Conservation (phyloP, 2,113 vertebrate genomes). For the Shinisaurus crocodilurus region DNA sequence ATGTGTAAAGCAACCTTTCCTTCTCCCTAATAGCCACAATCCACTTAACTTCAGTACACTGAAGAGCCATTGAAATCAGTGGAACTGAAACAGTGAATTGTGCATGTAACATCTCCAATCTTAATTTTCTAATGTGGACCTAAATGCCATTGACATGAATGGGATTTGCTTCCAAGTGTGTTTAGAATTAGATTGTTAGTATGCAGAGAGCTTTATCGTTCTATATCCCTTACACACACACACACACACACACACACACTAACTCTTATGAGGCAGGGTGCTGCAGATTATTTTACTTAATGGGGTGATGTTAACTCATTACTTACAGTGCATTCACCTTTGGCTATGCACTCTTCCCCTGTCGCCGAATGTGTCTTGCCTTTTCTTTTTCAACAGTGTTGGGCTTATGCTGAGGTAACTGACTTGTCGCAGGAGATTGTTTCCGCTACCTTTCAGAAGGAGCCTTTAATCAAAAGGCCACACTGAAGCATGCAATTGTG, state of each 20-base stretch:
- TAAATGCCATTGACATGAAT: not conserved
- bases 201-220: not conserved
- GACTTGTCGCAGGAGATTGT: not conserved
- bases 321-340: not conserved
- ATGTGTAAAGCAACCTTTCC: not conserved
- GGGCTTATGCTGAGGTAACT: not conserved
- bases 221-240: not conserved
- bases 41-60: not conserved
- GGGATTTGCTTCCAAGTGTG: not conserved
- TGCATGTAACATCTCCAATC: no score
- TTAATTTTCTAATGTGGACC: not conserved
- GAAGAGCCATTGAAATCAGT: not conserved
- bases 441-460: not conserved
- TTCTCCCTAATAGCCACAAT: not conserved
- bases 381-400: not conserved
- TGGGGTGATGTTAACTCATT: not conserved
- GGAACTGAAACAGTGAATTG: not conserved
- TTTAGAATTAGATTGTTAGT: not conserved
- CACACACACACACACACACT: not conserved
- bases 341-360: not conserved
- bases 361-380: not conserved
- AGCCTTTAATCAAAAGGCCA: not conserved
- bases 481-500: no score
- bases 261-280: not conserved
- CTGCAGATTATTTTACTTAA: not conserved